phyloP scores from a whole-genome alignment of 2,888 invertebrate genomes.

The Tetragonisca angustula region DNA sequence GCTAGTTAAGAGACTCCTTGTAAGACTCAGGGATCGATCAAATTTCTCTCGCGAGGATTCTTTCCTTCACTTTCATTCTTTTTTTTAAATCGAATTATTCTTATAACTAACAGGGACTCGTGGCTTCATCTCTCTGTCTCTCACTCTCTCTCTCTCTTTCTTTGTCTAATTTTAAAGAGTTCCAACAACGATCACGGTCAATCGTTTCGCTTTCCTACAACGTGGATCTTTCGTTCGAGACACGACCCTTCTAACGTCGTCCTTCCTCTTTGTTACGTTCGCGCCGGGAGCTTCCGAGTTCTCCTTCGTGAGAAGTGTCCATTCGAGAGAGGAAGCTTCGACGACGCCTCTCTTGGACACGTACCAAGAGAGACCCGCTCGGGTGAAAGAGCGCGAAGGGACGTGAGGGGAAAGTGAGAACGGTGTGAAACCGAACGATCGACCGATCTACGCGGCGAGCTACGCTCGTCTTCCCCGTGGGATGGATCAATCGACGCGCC shows the following conservation, averaged over 20 bases:
- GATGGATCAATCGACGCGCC: conserved; percentile 2
- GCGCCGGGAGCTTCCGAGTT: background rate
- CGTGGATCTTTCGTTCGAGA: background rate
- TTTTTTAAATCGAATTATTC: conserved; percentile 13
- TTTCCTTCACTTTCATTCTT: no score
- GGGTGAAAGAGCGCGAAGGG: background rate
- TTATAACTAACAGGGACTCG: conserved; percentile 16
- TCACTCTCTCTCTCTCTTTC: background rate
- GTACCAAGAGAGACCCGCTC: background rate
- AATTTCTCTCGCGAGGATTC: background rate
- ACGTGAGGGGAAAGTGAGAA: conserved; percentile 2
- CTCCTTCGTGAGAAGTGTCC: background rate
- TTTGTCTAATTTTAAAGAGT: background rate
- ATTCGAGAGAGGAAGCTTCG: background rate
- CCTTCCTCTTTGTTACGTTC: background rate
- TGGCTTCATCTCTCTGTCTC: background rate
- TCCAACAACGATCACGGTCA: background rate
- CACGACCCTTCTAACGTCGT: background rate
- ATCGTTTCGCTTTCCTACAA: background rate
- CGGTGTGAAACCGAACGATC: background rate
- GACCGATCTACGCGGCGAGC: conserved; percentile 2
- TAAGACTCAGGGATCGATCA: conserved; percentile 28
- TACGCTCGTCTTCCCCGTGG: conserved; percentile 2
- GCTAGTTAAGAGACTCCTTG: conserved; percentile 33
- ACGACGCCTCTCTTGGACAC: background rate